Evolutionary conservation across 2,888 invertebrate species (phyloP), one percentile per base, ranked within the genome.

Genomic region (Mechanitis mazaeus): DNA sequence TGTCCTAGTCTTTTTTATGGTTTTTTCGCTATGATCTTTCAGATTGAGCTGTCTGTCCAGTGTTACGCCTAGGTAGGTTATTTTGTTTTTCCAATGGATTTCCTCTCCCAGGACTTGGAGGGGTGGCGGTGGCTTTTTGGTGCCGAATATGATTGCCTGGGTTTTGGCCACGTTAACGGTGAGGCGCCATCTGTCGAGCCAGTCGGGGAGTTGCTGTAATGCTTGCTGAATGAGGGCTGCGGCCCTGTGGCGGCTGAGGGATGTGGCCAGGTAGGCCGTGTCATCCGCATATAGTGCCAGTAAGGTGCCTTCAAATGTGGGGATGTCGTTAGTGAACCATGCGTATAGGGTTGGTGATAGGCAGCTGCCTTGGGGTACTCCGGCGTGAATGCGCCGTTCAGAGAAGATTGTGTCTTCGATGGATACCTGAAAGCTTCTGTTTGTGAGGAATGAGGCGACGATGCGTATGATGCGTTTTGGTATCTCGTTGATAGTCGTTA

Each of bases 341-440:
- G 65, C 50, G 56, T 64, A 70, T 1, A 56, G 56, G 4, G 31
- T n/a, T 45, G 69, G 69, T 2, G 69, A 71, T 0, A 71, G 61
- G 56, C 64, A 64, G 56, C 68, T 65, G 4, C 69, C 69, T 12
- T 60, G 62, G 4, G 60, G 62, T 3, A 62, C 65, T 0, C 65
- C 60, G 31, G 74, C 72, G 0, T 9, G 3, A 35, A 74, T 64
- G 0, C 56, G 60, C 2, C 58, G 60, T 1, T 45, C 42, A 0
- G 55, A 1, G 0, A 73, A 72, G 0, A 6, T 0, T 0, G 33
- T 7, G 3, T 54, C 58, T 2, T 69, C 70, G 0, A 72, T 65
- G n/a, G 59, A 45, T 0, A 73, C 75, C 0, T 42, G 56, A 60
- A 72, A 71, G 1, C 42, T 55, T 0, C 74, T 50, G 6, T 66